A percentile compares a stretch with the other conserved stretches of the same genome.
These are phyloP conservation scores for Cantharis rustica DNA, from an alignment of 2,888 invertebrate genomes.

Conservation along the genomic window DNA sequence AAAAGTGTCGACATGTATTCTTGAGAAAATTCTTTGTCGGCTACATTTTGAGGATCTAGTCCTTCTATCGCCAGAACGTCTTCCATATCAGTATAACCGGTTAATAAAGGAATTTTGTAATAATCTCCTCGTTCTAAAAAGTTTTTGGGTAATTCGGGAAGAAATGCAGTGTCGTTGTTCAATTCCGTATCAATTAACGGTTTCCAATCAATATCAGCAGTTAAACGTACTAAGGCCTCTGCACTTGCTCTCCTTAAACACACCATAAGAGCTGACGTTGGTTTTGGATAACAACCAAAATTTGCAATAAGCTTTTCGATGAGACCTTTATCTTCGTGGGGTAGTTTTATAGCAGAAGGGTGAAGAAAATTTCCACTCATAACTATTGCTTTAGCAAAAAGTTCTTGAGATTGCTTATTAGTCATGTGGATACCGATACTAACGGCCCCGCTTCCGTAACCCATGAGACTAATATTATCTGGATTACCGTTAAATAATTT, in stretches of 20 bases:
- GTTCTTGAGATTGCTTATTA: slow-evolving; percentile 65
- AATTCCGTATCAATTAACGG: slow-evolving; percentile 76
- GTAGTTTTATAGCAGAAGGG: slow-evolving; percentile 66
- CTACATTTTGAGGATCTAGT: slow-evolving; percentile 62
- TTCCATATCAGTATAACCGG: slow-evolving; percentile 81
- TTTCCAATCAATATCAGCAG: slow-evolving; percentile 70
- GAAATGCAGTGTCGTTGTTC: slow-evolving; percentile 69
- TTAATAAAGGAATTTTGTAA: slow-evolving; percentile 70
- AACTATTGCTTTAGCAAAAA: slow-evolving; percentile 76
- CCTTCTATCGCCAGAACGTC: slow-evolving; percentile 68
- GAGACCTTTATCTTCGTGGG: slow-evolving; percentile 64
- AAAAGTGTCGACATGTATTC: slow-evolving; percentile 63
- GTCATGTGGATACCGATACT: slow-evolving; percentile 79
- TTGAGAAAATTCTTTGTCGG: slow-evolving; percentile 64
- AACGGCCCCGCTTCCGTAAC: slow-evolving; percentile 79
- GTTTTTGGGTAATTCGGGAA: slow-evolving; percentile 69
- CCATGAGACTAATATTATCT: slow-evolving; percentile 76
- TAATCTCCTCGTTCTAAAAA: slow-evolving; percentile 66
- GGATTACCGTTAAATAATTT: slow-evolving; percentile 76
- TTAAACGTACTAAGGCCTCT: slow-evolving; percentile 64
- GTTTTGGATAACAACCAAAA: slow-evolving; percentile 71
- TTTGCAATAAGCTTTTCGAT: slow-evolving; percentile 68
- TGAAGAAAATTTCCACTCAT: slow-evolving; percentile 80
- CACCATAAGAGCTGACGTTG: slow-evolving; percentile 68
- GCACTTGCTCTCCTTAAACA: slow-evolving; percentile 70